phyloP scores from a whole-genome alignment of 2,797 vertebrate genomes.

The Melanotaenia trifasciata region DNA sequence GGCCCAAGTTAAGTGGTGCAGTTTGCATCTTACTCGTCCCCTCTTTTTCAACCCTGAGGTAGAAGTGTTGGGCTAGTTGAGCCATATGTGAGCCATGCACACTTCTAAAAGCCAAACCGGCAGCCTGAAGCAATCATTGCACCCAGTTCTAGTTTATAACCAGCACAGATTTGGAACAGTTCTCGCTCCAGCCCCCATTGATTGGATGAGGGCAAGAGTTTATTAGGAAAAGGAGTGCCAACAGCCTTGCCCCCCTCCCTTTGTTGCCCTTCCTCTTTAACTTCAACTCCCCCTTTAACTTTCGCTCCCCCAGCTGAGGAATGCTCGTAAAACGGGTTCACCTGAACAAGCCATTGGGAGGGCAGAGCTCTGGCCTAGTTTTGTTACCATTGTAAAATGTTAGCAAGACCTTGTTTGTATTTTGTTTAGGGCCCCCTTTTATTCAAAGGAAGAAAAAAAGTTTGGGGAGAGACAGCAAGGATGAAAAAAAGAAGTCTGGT shows the following conservation, averaged over 20 bases:
- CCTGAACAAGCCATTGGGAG: conserved; percentile 84
- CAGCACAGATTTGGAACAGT: conserved; percentile 77
- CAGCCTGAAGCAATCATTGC: conserved; percentile 85
- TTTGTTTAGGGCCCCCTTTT: conserved; percentile 81
- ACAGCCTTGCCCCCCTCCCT: conserved; percentile 66
- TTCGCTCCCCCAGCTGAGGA: conserved; percentile 82
- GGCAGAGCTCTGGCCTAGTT: conserved; percentile 70
- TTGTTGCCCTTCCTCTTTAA: conserved; percentile 78
- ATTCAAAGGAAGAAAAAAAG: conserved; percentile 62
- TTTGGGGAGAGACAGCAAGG: conserved; percentile 60
- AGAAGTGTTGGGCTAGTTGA: conserved; percentile 67
- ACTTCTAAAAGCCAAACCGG: conserved; percentile 76
- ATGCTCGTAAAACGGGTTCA: conserved; percentile 86
- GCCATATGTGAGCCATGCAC: conserved; percentile 80
- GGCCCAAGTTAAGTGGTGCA: conserved; percentile 49
- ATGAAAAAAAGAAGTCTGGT: conserved; percentile 80
- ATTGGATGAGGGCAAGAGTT: conserved; percentile 75
- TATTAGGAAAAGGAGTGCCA: conserved; percentile 79
- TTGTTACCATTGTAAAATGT: conserved; percentile 83
- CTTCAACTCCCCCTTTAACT: conserved; percentile 81
- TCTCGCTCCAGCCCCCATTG: conserved; percentile 66
- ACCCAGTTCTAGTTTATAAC: conserved; percentile 83
- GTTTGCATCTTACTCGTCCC: conserved; percentile 53
- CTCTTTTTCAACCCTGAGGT: conserved; percentile 72
- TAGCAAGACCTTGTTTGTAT: conserved; percentile 83